Percentiles rank a stretch among this genome's conserved stretches.
Evolutionary conservation across 2,797 vertebrate species (phyloP).

Genomic region (Sebastes goodei): DNA sequence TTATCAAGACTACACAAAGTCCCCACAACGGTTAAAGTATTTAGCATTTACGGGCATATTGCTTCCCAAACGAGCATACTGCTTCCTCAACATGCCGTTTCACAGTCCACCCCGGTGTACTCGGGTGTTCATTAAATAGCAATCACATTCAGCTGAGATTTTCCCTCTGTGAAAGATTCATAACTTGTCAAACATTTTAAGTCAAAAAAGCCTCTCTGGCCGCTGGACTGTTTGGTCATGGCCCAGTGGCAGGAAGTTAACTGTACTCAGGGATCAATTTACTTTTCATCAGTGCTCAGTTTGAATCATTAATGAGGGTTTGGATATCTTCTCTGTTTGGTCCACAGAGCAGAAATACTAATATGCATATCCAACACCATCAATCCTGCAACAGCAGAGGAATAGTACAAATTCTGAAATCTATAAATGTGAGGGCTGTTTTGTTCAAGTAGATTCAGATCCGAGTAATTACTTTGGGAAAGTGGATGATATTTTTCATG

Average conservation of each 20-base stretch:
- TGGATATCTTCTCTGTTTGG: slow-evolving; percentile 16
- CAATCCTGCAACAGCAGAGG: background rate
- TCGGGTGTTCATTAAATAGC: background rate
- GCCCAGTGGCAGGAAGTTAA: slow-evolving; percentile 14
- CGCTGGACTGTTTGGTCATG: slow-evolving; percentile 9
- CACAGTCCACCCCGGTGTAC: background rate
- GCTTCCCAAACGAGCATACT: background rate
- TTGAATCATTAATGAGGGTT: slow-evolving; percentile 24
- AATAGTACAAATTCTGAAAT: slow-evolving; percentile 16
- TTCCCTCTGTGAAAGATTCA: background rate
- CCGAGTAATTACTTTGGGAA: slow-evolving; percentile 24
- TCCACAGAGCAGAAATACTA: slow-evolving; percentile 24
- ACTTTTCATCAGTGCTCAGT: slow-evolving; percentile 20
- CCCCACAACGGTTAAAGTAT: background rate
- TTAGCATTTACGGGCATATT: background rate
- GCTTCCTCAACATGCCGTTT: background rate
- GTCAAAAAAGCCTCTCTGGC: background rate
- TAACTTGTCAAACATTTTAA: slow-evolving; percentile 3
- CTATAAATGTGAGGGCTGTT: slow-evolving; percentile 25
- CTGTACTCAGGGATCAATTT: slow-evolving; percentile 38
- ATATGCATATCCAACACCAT: slow-evolving; percentile 29
- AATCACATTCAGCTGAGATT: background rate
- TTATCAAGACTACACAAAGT: no score
- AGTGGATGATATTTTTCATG: slow-evolving; percentile 34
- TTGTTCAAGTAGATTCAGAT: slow-evolving; percentile 37